phyloP scores from a whole-genome alignment of 2,113 vertebrate genomes.

The Garra rufa region DNA sequence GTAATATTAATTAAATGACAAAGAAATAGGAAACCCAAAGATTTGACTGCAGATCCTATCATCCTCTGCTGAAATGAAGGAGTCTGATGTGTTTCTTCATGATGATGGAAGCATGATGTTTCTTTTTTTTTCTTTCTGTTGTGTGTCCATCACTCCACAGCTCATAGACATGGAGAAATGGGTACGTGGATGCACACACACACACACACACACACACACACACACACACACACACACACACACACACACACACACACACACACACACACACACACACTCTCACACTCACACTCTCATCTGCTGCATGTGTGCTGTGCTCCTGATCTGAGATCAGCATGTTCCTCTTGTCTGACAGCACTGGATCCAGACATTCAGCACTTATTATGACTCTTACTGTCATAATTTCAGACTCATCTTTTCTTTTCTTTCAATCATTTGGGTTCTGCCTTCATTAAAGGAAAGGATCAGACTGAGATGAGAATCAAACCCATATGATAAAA shows the following conservation, averaged over 20 bases:
- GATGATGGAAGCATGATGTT: conserved; percentile 14
- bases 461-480: background rate
- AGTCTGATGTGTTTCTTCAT: background rate
- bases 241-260: conserved; percentile 36
- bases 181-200: conserved; percentile 76
- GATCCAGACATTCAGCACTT: background rate
- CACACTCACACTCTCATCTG: background rate
- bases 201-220: background rate
- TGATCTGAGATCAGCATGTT: background rate
- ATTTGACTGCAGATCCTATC: background rate
- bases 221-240: background rate
- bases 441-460: background rate
- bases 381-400: background rate
- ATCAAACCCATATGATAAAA: background rate
- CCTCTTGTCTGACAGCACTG: background rate
- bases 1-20: background rate
- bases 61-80: conserved; percentile 18
- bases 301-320: background rate
- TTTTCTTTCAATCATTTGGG: background rate
- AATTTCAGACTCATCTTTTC: background rate
- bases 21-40: background rate
- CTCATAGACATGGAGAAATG: conserved; percentile 88
- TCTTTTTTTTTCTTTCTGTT: conserved; percentile 63
- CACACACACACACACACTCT: background rate
- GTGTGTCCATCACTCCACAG: conserved; percentile 82